These are phyloP conservation scores for Cavia porcellus DNA, from an alignment of 2,113 vertebrate species.

Conservation along the genomic window DNA sequence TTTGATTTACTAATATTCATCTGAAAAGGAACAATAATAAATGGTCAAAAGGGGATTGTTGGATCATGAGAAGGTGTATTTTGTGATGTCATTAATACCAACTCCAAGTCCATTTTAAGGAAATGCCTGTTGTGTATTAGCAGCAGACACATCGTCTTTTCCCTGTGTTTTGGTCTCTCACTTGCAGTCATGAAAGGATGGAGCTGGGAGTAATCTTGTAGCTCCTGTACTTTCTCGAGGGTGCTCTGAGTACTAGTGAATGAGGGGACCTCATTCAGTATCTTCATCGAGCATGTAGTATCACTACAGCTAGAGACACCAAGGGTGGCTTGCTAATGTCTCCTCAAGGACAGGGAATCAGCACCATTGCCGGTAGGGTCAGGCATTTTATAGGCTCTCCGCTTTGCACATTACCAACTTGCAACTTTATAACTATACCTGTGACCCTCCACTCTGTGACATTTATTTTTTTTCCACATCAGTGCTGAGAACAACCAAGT, in stretches of 20 bases:
- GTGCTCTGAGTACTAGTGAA: not conserved
- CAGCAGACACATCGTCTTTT: not conserved
- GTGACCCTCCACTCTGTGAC: not conserved
- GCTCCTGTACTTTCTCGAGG: not conserved
- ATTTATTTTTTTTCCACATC: not conserved
- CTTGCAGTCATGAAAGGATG: not conserved
- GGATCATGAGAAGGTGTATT: not conserved
- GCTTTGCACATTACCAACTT: not conserved
- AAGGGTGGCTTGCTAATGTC: not conserved
- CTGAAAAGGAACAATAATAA: not conserved
- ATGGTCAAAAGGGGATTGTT: not conserved
- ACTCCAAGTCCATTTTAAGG: not conserved
- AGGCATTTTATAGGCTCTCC: not conserved
- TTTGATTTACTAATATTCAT: not conserved
- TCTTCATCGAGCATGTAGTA: rapidly evolving
- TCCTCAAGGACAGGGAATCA: too few relatives aligned
- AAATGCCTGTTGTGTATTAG: not conserved
- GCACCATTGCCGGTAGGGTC: not conserved
- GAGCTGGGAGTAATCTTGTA: not conserved
- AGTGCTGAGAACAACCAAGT: not conserved
- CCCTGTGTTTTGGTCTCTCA: not conserved
- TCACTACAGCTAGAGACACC: not conserved
- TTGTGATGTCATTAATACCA: not conserved
- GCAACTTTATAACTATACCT: not conserved
- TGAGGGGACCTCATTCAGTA: not conserved